Base-by-base conservation (phyloP, 2,888 invertebrate genomes). In the Brachycybe producta region DNA sequence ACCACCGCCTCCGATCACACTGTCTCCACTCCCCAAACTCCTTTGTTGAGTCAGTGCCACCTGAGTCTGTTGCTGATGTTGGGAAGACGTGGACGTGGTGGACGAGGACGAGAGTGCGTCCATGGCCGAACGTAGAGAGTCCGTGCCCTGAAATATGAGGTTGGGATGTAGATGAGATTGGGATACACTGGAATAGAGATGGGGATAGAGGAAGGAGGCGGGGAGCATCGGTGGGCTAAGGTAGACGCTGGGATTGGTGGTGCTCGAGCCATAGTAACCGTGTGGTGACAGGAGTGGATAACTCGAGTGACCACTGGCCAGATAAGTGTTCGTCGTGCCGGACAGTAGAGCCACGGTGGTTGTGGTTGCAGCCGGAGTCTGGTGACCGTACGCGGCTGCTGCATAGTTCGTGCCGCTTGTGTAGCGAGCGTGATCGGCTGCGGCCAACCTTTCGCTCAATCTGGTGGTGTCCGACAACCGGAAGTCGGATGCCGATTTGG, bases 141-240 rank as follows among this genome's bases (percentile, higher is more conserved):
- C 57, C 26, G 51, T 56, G 26, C 57, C 57, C 17, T 56, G 52
- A n/a, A 57, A 44, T 21, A 57, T 55, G 39, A 57, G 49, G 51
- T 52, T 52, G 41, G 58, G 52, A 36, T 62, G 63, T 19, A 61
- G 59, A 52, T 64, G 63, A 30, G 61, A 59, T 30, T 60, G 57
- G 7, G 57, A 54, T 7, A 57, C 52, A 21, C 60, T 58, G 26
- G 59, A 56, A 56, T 64, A 62, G 3, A 65, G 56, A 46, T 64
- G 65, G 4, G 66, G 64, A 54, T 65, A 66, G 15, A 66, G 58
- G 49, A 66, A 61, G 24, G 63, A 58, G 8, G 63, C 55, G 2
- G 63, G 61, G 17, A 65, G 54, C 51, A 63, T 61, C 1, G 60
- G 57, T 3, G 61, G 59, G 39, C 60, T 57, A 32, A 62, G 48